These are phyloP conservation scores for Aplidium turbinatum DNA, from an alignment of 23 tunicate genomes.

Conservation along the genomic window DNA sequence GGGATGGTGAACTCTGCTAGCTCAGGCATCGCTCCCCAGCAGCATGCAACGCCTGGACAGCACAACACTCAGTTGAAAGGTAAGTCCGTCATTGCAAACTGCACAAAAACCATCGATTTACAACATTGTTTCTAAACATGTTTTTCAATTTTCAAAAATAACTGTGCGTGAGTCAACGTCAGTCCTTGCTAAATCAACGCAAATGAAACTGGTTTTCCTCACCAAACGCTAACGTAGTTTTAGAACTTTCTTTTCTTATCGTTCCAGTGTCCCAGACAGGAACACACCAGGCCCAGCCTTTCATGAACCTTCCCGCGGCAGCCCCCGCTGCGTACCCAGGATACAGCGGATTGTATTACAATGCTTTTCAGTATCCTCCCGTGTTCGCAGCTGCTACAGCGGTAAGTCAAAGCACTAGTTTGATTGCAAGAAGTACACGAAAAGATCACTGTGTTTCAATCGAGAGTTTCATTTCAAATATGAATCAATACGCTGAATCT, in stretches of 20 bases:
- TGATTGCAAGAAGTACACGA: background rate
- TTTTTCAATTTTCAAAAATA: too few relatives aligned
- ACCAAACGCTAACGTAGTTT: too few relatives aligned
- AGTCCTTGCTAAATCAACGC: too few relatives aligned
- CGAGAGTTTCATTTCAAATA: too few relatives aligned
- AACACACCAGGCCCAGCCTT: conserved; percentile 57
- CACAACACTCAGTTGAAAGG: conserved; percentile 73
- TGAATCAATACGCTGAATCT: too few relatives aligned
- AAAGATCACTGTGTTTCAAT: background rate
- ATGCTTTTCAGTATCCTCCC: conserved; percentile 85
- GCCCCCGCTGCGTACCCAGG: conserved; percentile 70
- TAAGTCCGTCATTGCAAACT: conserved; percentile 3
- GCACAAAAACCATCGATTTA: too few relatives aligned
- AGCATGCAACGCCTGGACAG: conserved; percentile 55
- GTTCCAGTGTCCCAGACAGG: conserved; percentile 57
- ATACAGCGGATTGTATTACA: conserved; percentile 58
- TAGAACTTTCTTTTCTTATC: too few relatives aligned
- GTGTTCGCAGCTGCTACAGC: conserved; percentile 79
- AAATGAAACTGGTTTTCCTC: too few relatives aligned
- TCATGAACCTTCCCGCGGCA: conserved; percentile 34
- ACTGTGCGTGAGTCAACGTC: too few relatives aligned
- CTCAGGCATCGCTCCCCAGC: conserved; percentile 61
- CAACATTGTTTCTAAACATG: too few relatives aligned
- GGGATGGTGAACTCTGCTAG: conserved; percentile 63
- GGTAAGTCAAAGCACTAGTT: conserved; percentile 16